Base-by-base conservation (phyloP, 2,797 vertebrate genomes). In the Orientallactaga sibirica region DNA sequence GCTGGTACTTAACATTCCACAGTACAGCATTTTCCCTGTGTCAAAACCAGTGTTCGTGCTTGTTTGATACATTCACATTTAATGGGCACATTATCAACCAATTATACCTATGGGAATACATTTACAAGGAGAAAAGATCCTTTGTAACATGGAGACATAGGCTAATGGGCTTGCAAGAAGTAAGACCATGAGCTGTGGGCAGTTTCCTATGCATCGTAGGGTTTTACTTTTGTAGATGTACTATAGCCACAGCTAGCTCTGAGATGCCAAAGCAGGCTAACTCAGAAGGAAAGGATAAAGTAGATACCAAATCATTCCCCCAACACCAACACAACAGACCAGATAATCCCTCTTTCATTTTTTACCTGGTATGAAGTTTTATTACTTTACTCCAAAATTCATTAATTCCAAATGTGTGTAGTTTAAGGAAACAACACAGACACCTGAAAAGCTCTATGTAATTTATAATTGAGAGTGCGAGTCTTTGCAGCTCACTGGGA, bases 51-150 rank as follows among this genome's bases (percentile, higher is more conserved):
- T 41, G 7, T 48, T 76, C 52, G 14, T 41, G 2, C 6, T 86
- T 62, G 4, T 86, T 55, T 87, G 61, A 80, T 71, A 1, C 52
- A 29, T 91, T 70, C 29, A 43, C 62, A 18, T 67, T 71, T 88
- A 86, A 64, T 78, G 29, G 76, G 70, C 19, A 88, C 58, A 86
- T 80, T 83, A 77, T n/a, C 64, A 94, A 94, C 78, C 4, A 76
- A 67, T 88, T 48, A 82, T 2, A 78, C 37, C 73, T 67, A 83
- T 88, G 33, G 8, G 33, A 84, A 86, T 11, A 14, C 78, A 27
- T 71, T 78, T 37, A 89, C 67, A 81, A 81, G 70, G 70, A 79
- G 81, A 95, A 83, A 88, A 68, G 75, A 86, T 20, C 29, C 41
- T 89, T 85, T 93, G 75, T 85, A 87, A 91, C 24, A 22, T 89